Conservation (phyloP, 2,797 vertebrate genomes). For the Percopsis omiscomaycus region DNA sequence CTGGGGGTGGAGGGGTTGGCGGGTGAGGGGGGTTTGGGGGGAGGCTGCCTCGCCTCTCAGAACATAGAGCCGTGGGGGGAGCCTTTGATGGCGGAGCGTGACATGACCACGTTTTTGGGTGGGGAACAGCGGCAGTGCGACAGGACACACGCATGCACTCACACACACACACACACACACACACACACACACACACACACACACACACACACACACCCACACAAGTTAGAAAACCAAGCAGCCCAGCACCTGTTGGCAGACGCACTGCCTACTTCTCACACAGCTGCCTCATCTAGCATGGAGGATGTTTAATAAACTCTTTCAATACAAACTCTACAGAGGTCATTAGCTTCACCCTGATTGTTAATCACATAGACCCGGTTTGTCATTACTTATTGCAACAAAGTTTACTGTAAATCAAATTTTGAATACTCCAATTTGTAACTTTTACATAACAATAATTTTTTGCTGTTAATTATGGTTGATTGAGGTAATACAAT, state of each 20-base stretch:
- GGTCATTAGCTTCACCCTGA: no score
- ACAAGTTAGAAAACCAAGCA: slow-evolving; percentile 44
- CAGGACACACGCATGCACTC: slow-evolving; percentile 17
- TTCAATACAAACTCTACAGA: no score
- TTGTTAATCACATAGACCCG: not conserved
- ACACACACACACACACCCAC: slow-evolving; percentile 43
- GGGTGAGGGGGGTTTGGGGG: slow-evolving; percentile 24
- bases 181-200: no score
- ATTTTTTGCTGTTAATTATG: no score
- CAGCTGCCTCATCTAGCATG: not conserved
- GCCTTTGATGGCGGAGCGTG: slow-evolving; percentile 73
- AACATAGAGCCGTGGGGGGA: slow-evolving; percentile 69
- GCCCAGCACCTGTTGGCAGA: slow-evolving; percentile 24
- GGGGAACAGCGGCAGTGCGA: slow-evolving; percentile 47
- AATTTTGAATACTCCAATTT: not conserved
- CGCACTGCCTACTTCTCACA: slow-evolving; percentile 11
- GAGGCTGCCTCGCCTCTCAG: slow-evolving; percentile 51
- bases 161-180: not conserved
- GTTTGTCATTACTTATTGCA: slow-evolving; percentile 11
- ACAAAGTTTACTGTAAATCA: not conserved
- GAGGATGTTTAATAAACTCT: no score
- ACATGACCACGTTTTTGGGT: slow-evolving; percentile 69
- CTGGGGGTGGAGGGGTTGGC: slow-evolving; percentile 31
- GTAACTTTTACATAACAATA: no score
- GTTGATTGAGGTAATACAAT: no score